Evolutionary conservation across 2,113 vertebrate genomes (phyloP).

Genomic region (Rhinopomastus cyanomelas): DNA sequence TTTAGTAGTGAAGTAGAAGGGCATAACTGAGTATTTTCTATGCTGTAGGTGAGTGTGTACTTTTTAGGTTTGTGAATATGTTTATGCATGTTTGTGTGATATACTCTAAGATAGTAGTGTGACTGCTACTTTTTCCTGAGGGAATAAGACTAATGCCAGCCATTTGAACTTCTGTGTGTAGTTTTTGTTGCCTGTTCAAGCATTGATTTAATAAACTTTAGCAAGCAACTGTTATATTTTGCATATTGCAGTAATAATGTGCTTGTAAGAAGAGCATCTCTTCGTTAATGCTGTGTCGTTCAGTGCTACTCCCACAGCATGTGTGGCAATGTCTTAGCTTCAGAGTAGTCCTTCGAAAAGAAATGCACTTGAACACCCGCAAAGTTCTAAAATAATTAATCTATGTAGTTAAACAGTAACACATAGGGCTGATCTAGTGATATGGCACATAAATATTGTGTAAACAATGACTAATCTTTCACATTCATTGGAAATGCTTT

Average conservation of each 20-base stretch:
- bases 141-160: not conserved
- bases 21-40: not conserved
- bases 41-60: not conserved
- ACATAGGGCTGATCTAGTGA: not conserved
- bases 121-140: not conserved
- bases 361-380: not conserved
- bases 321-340: not conserved
- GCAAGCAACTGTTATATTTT: not conserved
- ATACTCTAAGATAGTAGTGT: not conserved
- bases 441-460: not conserved
- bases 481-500: not conserved
- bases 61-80: not conserved
- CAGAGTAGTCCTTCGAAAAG: not conserved
- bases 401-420: slow-evolving; percentile 38
- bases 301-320: not conserved
- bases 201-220: not conserved
- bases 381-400: slow-evolving; percentile 7
- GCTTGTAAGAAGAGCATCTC: not conserved
- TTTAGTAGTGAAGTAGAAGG: not conserved
- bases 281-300: not conserved
- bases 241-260: not conserved
- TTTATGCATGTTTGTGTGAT: not conserved
- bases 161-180: not conserved
- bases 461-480: slow-evolving; percentile 36
- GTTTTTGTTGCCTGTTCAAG: not conserved